These are phyloP conservation scores for Cyclophora albipunctata DNA, from an alignment of 2,888 invertebrate species.

Conservation along the genomic window DNA sequence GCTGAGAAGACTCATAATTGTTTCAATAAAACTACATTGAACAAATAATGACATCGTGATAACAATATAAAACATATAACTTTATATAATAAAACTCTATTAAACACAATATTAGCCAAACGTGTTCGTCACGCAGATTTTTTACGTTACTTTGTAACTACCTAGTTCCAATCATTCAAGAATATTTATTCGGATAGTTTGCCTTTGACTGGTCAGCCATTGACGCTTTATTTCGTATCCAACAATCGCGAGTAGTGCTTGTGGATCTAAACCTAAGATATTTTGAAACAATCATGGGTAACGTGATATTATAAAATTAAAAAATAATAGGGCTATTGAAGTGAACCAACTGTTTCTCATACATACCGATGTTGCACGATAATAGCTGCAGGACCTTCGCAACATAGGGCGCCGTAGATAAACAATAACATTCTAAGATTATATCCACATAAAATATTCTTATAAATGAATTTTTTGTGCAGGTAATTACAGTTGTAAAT, in stretches of 20 bases:
- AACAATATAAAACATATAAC: background rate
- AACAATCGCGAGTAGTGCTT: constrained; percentile 36
- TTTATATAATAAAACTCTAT: constrained; percentile 3
- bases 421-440: too few relatives aligned
- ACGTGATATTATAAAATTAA: too few relatives aligned
- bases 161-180: constrained; percentile 22
- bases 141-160: constrained; percentile 12
- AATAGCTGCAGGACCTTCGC: background rate
- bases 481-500: too few relatives aligned
- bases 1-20: too few relatives aligned
- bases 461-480: too few relatives aligned
- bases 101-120: constrained; percentile 7
- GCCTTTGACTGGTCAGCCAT: constrained; percentile 25
- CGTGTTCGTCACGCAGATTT: constrained; percentile 14
- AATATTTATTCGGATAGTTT: constrained; percentile 27
- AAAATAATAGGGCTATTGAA: background rate
- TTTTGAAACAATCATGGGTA: background rate
- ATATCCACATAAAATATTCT: too few relatives aligned
- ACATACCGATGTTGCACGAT: background rate
- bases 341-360: background rate
- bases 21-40: too few relatives aligned
- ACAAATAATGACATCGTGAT: constrained; percentile 4
- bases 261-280: constrained; percentile 3
- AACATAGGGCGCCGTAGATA: background rate
- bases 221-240: constrained; percentile 41